Conservation (phyloP, 2,888 invertebrate species). For the Agonopterix alstromeriana region DNA sequence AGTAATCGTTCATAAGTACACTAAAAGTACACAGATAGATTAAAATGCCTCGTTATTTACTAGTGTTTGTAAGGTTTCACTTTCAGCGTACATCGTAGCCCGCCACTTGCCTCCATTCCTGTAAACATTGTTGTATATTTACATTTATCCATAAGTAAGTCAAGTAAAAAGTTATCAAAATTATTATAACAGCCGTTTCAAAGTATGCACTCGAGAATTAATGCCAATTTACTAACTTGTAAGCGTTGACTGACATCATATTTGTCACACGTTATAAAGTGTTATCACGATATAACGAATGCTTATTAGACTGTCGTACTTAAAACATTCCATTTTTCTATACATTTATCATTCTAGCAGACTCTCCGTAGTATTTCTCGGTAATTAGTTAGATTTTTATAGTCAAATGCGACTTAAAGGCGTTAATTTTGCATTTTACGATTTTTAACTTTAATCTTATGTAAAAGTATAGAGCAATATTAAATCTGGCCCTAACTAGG, state of each 20-base stretch:
- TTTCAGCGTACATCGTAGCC: conserved; percentile 47
- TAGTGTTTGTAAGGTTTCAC: conserved; percentile 60
- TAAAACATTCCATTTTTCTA: conserved; percentile 71
- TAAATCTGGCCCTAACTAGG: conserved; percentile 60
- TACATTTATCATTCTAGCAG: conserved; percentile 49
- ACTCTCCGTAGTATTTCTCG: conserved; percentile 37
- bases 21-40: conserved; percentile 63
- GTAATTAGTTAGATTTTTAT: conserved; percentile 53
- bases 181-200: conserved; percentile 41
- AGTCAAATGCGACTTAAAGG: conserved; percentile 36
- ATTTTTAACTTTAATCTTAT: conserved; percentile 30
- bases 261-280: conserved; percentile 39
- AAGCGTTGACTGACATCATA: conserved; percentile 65
- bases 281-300: conserved; percentile 39
- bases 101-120: conserved; percentile 61
- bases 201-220: conserved; percentile 54
- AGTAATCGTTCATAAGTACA: conserved; percentile 65
- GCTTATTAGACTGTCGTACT: conserved; percentile 71
- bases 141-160: conserved; percentile 47
- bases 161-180: conserved; percentile 34
- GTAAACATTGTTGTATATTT: conserved; percentile 57
- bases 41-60: conserved; percentile 56
- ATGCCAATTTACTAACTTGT: conserved; percentile 39
- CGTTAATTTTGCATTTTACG: conserved; percentile 55
- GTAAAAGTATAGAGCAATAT: conserved; percentile 38